These are phyloP conservation scores for Idaea biselata DNA, from an alignment of 2,888 invertebrate genomes.

Conservation along the genomic window DNA sequence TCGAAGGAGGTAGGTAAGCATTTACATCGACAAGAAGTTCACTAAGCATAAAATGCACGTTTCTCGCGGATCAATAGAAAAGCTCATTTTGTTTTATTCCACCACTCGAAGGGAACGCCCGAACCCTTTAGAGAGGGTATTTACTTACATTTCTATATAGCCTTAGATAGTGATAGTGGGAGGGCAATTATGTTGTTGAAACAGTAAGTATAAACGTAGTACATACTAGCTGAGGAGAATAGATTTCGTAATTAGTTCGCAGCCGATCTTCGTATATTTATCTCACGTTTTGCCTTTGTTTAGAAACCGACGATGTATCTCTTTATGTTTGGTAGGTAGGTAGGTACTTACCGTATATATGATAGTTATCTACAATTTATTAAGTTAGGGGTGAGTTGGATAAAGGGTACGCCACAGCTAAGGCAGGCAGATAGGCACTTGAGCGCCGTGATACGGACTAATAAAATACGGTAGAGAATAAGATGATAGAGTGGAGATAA, in stretches of 20 bases:
- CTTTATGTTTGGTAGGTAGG: background rate
- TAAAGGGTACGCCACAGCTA: slow-evolving; percentile 8
- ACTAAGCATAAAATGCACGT: slow-evolving; percentile 57
- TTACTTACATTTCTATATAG: slow-evolving; percentile 53
- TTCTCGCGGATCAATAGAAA: slow-evolving; percentile 59
- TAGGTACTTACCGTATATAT: slow-evolving; percentile 3
- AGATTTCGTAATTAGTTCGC: slow-evolving; percentile 33
- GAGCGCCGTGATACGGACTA: too few relatives aligned
- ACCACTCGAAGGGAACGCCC: slow-evolving; percentile 57
- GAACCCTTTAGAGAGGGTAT: slow-evolving; percentile 68
- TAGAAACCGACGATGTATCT: slow-evolving; percentile 1
- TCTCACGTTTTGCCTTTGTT: slow-evolving; percentile 7
- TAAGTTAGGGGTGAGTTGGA: background rate
- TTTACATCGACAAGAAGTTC: slow-evolving; percentile 32
- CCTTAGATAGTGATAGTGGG: slow-evolving; percentile 44
- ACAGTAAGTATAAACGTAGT: slow-evolving; percentile 40
- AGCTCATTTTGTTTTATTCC: slow-evolving; percentile 72
- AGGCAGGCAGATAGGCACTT: background rate
- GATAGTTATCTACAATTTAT: background rate
- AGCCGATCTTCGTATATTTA: slow-evolving; percentile 6
- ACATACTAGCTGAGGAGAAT: slow-evolving; percentile 37
- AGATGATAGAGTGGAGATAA: too few relatives aligned
- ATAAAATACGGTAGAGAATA: too few relatives aligned
- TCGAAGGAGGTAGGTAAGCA: background rate
- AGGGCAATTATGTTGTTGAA: slow-evolving; percentile 54